A percentile compares a stretch with the other conserved stretches of the same genome.
Conservation (phyloP, 53 echinoderm and acorn worm species). For the Echinarachnius parma region DNA sequence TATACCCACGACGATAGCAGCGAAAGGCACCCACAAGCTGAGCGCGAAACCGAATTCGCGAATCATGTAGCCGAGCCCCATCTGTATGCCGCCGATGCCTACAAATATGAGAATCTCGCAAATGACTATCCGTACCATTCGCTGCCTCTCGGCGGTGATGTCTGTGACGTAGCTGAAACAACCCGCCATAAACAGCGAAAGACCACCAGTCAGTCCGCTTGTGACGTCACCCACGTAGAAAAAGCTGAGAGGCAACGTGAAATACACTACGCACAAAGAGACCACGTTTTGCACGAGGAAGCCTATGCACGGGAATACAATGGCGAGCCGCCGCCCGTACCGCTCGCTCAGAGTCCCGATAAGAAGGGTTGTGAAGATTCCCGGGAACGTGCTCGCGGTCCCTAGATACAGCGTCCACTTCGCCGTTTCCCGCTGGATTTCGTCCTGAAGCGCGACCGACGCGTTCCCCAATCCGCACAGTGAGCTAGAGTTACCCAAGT, state of each 20-base stretch:
- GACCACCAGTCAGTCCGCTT: conserved; percentile 42
- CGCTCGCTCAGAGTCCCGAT: conserved; percentile 58
- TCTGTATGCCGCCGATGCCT: conserved; percentile 38
- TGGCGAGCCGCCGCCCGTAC: conserved; percentile 51
- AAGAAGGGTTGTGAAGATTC: conserved; percentile 38
- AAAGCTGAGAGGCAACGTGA: conserved; percentile 30
- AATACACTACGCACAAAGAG: conserved; percentile 13
- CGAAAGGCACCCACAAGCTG: conserved; percentile 36
- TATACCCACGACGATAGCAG: background rate
- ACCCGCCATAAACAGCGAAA: conserved; percentile 47
- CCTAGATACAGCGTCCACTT: conserved; percentile 54
- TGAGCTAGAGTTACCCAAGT: background rate
- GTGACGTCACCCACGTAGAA: conserved; percentile 45
- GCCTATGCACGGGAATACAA: conserved; percentile 48
- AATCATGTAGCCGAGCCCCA: conserved; percentile 49
- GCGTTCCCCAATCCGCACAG: background rate
- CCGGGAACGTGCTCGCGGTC: conserved; percentile 10
- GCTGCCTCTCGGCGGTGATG: conserved; percentile 33
- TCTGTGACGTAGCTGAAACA: conserved; percentile 56
- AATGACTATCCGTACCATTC: conserved; percentile 58
- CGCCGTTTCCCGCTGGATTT: conserved; percentile 50
- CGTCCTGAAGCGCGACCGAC: background rate
- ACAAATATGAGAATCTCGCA: conserved; percentile 50
- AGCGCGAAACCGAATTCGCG: background rate
- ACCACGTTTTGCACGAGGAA: conserved; percentile 22